Evolutionary conservation across 2,888 invertebrate species (phyloP).

Genomic region (Hartigia nigra): DNA sequence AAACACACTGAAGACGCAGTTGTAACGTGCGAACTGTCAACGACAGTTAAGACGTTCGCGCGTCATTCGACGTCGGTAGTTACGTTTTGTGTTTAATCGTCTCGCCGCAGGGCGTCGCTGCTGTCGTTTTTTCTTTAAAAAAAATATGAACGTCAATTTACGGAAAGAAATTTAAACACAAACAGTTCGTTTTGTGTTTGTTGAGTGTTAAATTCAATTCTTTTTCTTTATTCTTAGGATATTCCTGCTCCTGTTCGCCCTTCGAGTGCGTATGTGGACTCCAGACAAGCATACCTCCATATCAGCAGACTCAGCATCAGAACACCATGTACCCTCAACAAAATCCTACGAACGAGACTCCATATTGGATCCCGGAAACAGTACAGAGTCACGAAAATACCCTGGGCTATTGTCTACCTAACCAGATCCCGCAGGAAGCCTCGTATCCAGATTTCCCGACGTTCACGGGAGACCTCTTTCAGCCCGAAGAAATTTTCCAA

Average conservation of each 20-base stretch:
- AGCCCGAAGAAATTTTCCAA: slow-evolving; percentile 83
- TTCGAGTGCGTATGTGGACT: slow-evolving; percentile 79
- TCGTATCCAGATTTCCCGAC: slow-evolving; percentile 69
- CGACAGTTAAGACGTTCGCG: neutral
- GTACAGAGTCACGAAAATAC: slow-evolving; percentile 44
- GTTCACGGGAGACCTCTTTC: slow-evolving; percentile 76
- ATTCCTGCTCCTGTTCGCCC: slow-evolving; percentile 78
- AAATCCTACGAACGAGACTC: slow-evolving; percentile 41
- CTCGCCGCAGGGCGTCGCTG: neutral
- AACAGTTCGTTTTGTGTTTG: neutral
- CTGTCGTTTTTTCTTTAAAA: neutral
- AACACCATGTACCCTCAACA: slow-evolving; percentile 43
- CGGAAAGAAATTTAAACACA: neutral
- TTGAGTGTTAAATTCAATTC: slow-evolving; percentile 2
- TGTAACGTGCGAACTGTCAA: neutral
- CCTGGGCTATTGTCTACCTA: slow-evolving; percentile 62
- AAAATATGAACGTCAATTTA: neutral
- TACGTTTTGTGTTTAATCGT: neutral
- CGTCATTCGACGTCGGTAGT: neutral
- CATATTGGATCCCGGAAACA: slow-evolving; percentile 59
- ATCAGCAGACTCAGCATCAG: slow-evolving; percentile 36
- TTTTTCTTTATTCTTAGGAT: slow-evolving; percentile 66
- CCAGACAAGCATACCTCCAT: slow-evolving; percentile 55
- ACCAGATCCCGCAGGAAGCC: slow-evolving; percentile 62
- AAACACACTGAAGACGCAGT: neutral